These are phyloP conservation scores for Tenthredo livida DNA, from an alignment of 2,888 invertebrate species.

Conservation along the genomic window DNA sequence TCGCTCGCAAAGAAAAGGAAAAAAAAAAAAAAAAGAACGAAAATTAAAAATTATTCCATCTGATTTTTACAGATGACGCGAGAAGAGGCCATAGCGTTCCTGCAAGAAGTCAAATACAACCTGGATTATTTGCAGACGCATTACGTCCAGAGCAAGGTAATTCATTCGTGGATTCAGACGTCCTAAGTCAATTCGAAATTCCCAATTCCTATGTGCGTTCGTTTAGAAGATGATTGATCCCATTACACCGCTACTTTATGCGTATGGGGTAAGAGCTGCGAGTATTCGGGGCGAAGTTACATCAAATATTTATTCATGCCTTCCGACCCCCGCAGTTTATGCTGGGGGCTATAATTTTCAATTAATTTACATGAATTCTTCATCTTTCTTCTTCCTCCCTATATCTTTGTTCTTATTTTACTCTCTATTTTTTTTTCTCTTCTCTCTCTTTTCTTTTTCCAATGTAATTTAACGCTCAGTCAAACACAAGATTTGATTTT, in stretches of 20 bases:
- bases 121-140: slow-evolving; percentile 86
- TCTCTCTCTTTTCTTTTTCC: background rate
- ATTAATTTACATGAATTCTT: background rate
- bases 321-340: background rate
- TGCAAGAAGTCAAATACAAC: slow-evolving; percentile 88
- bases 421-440: background rate
- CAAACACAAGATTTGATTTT: background rate
- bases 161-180: slow-evolving; percentile 6
- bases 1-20: no score
- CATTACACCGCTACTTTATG: background rate
- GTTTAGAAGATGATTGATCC: background rate
- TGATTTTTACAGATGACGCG: slow-evolving; percentile 83
- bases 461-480: background rate
- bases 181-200: background rate
- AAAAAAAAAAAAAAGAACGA: background rate
- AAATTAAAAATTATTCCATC: background rate
- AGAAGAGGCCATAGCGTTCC: slow-evolving; percentile 87
- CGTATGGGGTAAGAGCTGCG: background rate
- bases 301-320: background rate
- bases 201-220: background rate
- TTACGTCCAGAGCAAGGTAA: slow-evolving; percentile 78
- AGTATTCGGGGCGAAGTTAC: background rate
- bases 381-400: background rate
- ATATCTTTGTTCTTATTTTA: background rate
- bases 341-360: background rate